Evolutionary conservation across 2,113 vertebrate genomes (phyloP).

Genomic region (Gymnorhina tibicen): DNA sequence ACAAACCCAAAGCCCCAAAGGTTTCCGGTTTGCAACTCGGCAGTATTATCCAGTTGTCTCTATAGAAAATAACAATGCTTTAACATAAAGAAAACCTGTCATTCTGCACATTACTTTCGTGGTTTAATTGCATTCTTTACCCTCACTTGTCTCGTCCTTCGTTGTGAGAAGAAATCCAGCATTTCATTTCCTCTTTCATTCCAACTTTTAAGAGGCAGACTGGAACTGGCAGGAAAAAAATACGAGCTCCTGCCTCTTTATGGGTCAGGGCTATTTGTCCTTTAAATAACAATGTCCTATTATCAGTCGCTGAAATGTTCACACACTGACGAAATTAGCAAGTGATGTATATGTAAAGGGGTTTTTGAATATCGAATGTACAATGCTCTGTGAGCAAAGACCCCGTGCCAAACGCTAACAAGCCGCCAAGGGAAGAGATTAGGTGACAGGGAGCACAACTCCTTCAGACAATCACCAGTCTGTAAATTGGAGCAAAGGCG

Average conservation of each 20-base stretch:
- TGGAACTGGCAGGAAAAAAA: neutral
- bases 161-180: neutral
- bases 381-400: conserved; percentile 73
- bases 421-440: conserved; percentile 95
- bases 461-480: conserved; percentile 74
- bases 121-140: conserved; percentile 20
- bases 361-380: conserved; percentile 90
- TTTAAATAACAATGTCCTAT: conserved; percentile 66
- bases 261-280: conserved; percentile 78
- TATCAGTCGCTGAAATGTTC: conserved; percentile 75
- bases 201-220: conserved; percentile 17
- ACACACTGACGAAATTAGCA: conserved; percentile 84
- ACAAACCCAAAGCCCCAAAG: neutral
- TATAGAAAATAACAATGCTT: conserved; percentile 15
- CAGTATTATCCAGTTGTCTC: conserved; percentile 38
- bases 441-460: conserved; percentile 71
- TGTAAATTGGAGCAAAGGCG: conserved; percentile 72
- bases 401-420: conserved; percentile 88
- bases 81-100: neutral
- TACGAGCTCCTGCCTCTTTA: neutral
- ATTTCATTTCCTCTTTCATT: neutral
- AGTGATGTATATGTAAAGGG: conserved; percentile 85
- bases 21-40: conserved; percentile 12
- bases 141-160: neutral
- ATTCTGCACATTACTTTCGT: neutral